A percentile compares a stretch with the other conserved stretches of the same genome.
Conservation (phyloP, 2,797 vertebrate species). For the Thaleichthys pacificus region DNA sequence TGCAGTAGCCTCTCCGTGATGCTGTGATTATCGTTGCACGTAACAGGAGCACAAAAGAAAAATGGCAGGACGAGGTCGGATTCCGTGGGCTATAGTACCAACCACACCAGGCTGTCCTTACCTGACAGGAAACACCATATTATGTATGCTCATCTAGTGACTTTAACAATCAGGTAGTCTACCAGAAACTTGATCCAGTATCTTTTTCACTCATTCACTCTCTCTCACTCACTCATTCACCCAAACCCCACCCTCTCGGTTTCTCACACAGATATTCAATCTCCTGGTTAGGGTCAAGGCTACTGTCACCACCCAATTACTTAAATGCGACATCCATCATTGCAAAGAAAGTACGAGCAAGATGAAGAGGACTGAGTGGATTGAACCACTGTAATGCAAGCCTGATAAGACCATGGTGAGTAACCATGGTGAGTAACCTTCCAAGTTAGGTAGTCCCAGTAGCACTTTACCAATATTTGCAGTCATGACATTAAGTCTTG, state of each 20-base stretch:
- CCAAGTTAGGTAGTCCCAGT: too few species aligned
- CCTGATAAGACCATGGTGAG: neutral
- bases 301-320: slow-evolving; percentile 26
- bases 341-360: slow-evolving; percentile 10
- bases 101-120: neutral
- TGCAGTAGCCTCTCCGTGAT: neutral
- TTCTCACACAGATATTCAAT: slow-evolving; percentile 52
- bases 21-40: neutral
- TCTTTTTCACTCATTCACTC: slow-evolving; percentile 18
- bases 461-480: too few species aligned
- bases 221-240: slow-evolving; percentile 11
- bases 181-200: slow-evolving; percentile 38
- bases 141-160: slow-evolving; percentile 11
- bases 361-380: slow-evolving; percentile 1
- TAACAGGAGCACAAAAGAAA: neutral
- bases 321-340: slow-evolving; percentile 17
- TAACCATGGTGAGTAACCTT: neutral
- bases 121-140: neutral
- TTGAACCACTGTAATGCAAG: slow-evolving; percentile 2
- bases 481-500: neutral
- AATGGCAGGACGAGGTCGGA: neutral
- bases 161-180: slow-evolving; percentile 9
- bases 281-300: slow-evolving; percentile 32
- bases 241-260: slow-evolving; percentile 16
- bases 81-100: neutral